A percentile compares a stretch with the other conserved stretches of the same genome.
Evolutionary conservation across 2,113 vertebrate genomes (phyloP).

Genomic region (Hepsetus odoe): DNA sequence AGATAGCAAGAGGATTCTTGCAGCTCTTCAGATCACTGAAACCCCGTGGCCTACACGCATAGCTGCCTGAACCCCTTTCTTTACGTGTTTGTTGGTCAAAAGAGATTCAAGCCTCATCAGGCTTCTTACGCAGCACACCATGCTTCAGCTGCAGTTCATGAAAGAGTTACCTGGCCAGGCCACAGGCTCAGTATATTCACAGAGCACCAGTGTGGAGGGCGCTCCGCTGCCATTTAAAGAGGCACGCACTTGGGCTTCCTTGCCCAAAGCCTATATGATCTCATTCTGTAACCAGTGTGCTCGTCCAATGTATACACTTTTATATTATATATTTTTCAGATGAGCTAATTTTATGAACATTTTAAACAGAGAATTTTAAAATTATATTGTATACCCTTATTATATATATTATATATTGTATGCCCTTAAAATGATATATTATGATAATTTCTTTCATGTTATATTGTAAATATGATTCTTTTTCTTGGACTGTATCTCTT

Average conservation of each 20-base stretch:
- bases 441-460: background rate
- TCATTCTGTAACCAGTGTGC: background rate
- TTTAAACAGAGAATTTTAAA: too few species aligned
- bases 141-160: conserved; percentile 60
- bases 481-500: background rate
- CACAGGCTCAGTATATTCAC: conserved; percentile 61
- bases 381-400: background rate
- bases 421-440: background rate
- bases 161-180: conserved; percentile 62
- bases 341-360: background rate
- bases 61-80: conserved; percentile 76
- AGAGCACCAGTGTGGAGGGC: conserved; percentile 66
- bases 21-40: conserved; percentile 66
- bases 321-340: background rate
- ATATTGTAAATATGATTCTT: background rate
- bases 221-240: conserved; percentile 58
- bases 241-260: too few species aligned
- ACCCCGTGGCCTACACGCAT: conserved; percentile 71
- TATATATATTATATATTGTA: too few species aligned
- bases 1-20: conserved; percentile 59
- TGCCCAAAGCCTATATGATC: background rate
- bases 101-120: conserved; percentile 70
- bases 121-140: conserved; percentile 61
- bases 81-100: conserved; percentile 75
- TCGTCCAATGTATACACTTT: background rate